Evolutionary conservation across 1,140 invertebrate species (phyloP).

Genomic region (Lanistes nyassanus): DNA sequence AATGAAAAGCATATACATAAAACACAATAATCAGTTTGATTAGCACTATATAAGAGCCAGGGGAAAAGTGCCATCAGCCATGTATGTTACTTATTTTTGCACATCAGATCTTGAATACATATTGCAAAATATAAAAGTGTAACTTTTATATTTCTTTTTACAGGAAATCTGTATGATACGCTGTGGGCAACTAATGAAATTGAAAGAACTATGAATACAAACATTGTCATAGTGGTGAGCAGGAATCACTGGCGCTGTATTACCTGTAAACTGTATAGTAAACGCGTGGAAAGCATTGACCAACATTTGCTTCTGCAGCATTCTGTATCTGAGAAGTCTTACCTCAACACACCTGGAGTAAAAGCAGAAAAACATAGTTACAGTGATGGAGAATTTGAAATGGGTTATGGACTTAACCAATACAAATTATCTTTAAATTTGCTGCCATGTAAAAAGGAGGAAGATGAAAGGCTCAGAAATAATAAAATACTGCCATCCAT

Average conservation of each 20-base stretch:
- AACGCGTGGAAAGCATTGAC: slow-evolving; percentile 14
- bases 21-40: no score
- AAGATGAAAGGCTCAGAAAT: neutral
- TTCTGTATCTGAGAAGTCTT: neutral
- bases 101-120: no score
- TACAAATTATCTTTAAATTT: neutral
- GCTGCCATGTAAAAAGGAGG: neutral
- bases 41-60: no score
- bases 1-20: no score
- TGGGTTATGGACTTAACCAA: no score
- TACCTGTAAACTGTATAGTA: slow-evolving; percentile 8
- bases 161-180: no score
- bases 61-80: no score
- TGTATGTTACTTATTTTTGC: no score
- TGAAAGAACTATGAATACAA: slow-evolving; percentile 1
- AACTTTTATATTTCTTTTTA: no score
- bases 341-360: neutral
- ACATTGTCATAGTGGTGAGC: slow-evolving; percentile 20
- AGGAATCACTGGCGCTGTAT: slow-evolving; percentile 19
- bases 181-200: no score
- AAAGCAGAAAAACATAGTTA: neutral
- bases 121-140: no score
- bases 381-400: slow-evolving; percentile 20
- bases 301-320: slow-evolving; percentile 1
- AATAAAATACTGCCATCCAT: neutral